Percentiles rank a stretch among this genome's conserved stretches.
Conservation (phyloP, 2,113 vertebrate species). For the Trachemys scripta region DNA sequence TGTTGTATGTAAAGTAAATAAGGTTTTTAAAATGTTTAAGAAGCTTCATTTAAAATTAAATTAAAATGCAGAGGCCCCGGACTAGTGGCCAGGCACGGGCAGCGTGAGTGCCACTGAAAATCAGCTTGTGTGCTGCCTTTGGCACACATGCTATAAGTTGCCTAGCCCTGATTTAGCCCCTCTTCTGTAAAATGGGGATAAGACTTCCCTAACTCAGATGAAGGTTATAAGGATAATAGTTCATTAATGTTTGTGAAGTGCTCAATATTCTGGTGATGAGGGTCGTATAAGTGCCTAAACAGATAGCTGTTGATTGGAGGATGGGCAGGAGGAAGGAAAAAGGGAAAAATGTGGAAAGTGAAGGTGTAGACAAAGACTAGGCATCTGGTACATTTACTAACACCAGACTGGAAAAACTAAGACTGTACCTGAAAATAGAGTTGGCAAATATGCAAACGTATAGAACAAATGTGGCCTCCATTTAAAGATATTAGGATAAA, state of each 20-base stretch:
- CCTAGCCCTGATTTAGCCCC: background rate
- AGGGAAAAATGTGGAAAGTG: conserved; percentile 5
- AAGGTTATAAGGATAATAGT: conserved; percentile 5
- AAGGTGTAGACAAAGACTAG: conserved; percentile 4
- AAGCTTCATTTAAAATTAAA: no score
- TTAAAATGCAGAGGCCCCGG: no score
- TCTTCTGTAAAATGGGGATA: conserved; percentile 24
- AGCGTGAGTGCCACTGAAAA: no score
- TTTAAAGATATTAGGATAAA: background rate
- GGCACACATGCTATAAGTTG: no score
- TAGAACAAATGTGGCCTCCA: background rate
- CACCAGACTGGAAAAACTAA: background rate
- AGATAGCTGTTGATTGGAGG: conserved; percentile 24
- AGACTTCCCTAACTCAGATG: background rate
- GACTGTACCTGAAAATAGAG: background rate
- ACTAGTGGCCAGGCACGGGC: no score
- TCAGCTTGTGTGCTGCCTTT: no score
- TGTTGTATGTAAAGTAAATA: no score
- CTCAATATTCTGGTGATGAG: background rate
- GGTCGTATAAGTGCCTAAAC: background rate
- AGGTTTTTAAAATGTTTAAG: no score
- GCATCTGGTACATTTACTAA: conserved; percentile 21
- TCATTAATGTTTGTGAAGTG: conserved; percentile 15
- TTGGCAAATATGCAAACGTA: background rate
- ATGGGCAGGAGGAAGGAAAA: conserved; percentile 11